phyloP scores from a whole-genome alignment of 1,140 invertebrate genomes.

The Bombus superbus region DNA sequence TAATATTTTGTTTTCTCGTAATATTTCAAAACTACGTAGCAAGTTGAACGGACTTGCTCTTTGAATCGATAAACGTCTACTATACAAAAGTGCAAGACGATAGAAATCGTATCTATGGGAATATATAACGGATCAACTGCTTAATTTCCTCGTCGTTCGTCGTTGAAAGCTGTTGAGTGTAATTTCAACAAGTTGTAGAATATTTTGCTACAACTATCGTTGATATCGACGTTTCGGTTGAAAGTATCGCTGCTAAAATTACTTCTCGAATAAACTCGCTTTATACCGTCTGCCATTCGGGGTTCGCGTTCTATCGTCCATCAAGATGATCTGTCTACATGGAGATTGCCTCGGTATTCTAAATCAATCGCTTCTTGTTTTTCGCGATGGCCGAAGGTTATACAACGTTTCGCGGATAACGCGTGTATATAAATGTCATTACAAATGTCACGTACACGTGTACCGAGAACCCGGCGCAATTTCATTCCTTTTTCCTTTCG shows the following conservation, averaged over 20 bases:
- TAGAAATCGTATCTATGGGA: neutral
- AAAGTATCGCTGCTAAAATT: neutral
- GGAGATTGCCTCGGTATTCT: neutral
- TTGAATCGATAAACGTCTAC: neutral
- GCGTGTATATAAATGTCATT: conserved; percentile 12
- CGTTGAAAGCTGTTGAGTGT: neutral
- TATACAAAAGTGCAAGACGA: neutral
- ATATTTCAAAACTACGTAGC: neutral
- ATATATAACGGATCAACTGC: neutral
- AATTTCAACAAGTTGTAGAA: neutral
- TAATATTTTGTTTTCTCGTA: neutral
- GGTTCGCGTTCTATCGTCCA: too few species aligned
- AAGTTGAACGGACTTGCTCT: neutral
- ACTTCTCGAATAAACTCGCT: neutral
- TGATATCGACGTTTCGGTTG: neutral
- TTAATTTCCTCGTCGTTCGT: neutral
- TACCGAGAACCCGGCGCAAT: conserved; percentile 6
- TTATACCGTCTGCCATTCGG: too few species aligned
- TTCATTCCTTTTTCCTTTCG: conserved; percentile 34
- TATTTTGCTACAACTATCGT: neutral
- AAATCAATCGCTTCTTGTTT: neutral
- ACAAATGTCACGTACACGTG: conserved; percentile 40
- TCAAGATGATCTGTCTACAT: too few species aligned
- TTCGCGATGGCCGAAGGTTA: neutral
- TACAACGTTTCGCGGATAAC: conserved; percentile 3